A percentile compares a stretch with the other conserved stretches of the same genome.
phyloP scores from a whole-genome alignment of 2,888 invertebrate species.

The Galerucella nymphaeae region DNA sequence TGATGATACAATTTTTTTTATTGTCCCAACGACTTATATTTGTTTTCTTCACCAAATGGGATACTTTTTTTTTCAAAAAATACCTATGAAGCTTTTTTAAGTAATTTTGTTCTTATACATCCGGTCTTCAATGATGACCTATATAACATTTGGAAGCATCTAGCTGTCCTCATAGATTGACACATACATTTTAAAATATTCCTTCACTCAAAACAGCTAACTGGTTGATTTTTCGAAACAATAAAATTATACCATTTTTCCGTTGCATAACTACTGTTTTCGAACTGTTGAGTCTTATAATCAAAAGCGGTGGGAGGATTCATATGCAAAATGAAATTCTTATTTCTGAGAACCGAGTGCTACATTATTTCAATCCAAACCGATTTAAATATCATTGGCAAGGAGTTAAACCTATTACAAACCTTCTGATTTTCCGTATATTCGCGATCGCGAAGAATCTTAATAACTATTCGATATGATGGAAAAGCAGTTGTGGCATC shows the following conservation, averaged over 20 bases:
- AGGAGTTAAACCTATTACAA: constrained; percentile 22
- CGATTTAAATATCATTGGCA: constrained; percentile 26
- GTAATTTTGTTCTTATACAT: too few species aligned
- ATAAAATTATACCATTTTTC: background rate
- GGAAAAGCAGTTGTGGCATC: constrained; percentile 37
- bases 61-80: too few species aligned
- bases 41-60: too few species aligned
- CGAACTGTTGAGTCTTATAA: constrained; percentile 5
- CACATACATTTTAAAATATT: background rate
- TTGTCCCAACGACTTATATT: too few species aligned
- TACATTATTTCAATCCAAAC: constrained; percentile 19
- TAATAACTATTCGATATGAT: constrained; percentile 45
- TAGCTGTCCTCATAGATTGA: background rate
- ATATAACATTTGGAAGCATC: too few species aligned
- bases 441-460: constrained; percentile 36
- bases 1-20: too few species aligned
- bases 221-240: background rate
- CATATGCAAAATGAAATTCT: constrained; percentile 12
- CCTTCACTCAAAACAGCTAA: background rate
- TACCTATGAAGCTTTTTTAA: too few species aligned
- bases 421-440: constrained; percentile 35
- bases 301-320: constrained; percentile 9
- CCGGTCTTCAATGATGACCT: too few species aligned
- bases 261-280: background rate
- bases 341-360: background rate